phyloP scores from a whole-genome alignment of 2,113 vertebrate species.

The Mionectes macconnelli region DNA sequence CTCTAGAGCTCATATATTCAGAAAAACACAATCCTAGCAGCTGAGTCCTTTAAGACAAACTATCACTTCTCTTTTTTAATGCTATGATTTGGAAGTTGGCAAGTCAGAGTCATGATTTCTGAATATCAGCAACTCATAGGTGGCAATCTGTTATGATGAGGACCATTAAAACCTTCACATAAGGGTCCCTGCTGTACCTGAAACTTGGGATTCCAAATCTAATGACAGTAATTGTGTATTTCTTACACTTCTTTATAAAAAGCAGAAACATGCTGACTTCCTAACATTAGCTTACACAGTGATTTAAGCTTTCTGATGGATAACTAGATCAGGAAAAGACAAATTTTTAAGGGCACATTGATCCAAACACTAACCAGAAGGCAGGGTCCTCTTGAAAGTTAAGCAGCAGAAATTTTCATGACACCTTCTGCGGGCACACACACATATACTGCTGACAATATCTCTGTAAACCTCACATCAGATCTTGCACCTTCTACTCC shows the following conservation, averaged over 20 bases:
- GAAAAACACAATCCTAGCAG: background rate
- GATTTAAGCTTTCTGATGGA: background rate
- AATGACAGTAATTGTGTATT: background rate
- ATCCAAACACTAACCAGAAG: background rate
- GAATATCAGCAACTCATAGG: background rate
- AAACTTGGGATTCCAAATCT: background rate
- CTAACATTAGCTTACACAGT: background rate
- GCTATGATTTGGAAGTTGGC: background rate
- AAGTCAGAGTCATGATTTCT: background rate
- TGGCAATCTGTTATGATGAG: background rate
- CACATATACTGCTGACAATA: background rate
- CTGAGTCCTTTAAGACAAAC: background rate
- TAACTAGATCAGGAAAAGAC: background rate
- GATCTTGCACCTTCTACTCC: background rate
- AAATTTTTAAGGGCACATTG: background rate
- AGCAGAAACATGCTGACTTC: background rate
- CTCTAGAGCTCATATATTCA: background rate
- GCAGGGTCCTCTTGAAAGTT: background rate
- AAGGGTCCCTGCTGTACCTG: background rate
- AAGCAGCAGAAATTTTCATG: background rate
- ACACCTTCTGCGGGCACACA: background rate
- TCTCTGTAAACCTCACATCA: background rate
- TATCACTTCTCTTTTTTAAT: background rate
- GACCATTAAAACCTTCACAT: background rate
- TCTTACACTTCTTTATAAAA: background rate